phyloP scores from a whole-genome alignment of 2,113 vertebrate genomes.

The Grammomys surdaster region DNA sequence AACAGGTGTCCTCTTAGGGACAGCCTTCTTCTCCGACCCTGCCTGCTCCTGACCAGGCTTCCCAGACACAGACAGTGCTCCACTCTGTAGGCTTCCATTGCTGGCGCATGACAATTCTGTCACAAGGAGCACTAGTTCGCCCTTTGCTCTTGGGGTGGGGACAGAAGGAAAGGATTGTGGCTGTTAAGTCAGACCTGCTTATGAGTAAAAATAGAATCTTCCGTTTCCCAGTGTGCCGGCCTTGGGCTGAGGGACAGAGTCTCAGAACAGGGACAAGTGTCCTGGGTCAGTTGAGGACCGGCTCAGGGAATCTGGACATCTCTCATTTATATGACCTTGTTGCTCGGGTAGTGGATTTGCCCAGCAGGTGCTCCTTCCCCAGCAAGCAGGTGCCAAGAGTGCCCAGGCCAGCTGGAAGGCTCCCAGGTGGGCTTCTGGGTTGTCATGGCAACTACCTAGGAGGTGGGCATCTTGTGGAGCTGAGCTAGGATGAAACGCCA shows the following conservation, averaged over 20 bases:
- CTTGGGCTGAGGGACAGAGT: not conserved
- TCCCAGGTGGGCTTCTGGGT: not conserved
- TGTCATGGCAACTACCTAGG: conserved; percentile 7
- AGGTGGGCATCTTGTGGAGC: fast-evolving
- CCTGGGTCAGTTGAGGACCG: not conserved
- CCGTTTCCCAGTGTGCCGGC: not conserved
- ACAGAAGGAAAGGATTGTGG: not conserved
- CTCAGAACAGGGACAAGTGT: fast-evolving
- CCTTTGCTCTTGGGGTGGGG: not conserved
- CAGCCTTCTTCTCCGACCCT: not conserved
- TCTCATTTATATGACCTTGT: not conserved
- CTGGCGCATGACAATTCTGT: not conserved
- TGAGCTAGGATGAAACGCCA: not conserved
- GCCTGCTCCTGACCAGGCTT: not conserved
- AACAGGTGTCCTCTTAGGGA: not conserved
- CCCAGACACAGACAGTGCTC: fast-evolving
- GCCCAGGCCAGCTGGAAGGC: not conserved
- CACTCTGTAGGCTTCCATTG: not conserved
- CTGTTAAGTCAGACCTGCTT: not conserved
- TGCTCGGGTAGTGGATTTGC: not conserved
- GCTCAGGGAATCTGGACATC: not conserved
- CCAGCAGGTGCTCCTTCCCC: fast-evolving
- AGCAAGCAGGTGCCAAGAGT: not conserved
- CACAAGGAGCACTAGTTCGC: too few species aligned
- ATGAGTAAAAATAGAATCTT: not conserved